phyloP scores from a whole-genome alignment of 2,888 invertebrate species.

The Agrochola lychnidis region DNA sequence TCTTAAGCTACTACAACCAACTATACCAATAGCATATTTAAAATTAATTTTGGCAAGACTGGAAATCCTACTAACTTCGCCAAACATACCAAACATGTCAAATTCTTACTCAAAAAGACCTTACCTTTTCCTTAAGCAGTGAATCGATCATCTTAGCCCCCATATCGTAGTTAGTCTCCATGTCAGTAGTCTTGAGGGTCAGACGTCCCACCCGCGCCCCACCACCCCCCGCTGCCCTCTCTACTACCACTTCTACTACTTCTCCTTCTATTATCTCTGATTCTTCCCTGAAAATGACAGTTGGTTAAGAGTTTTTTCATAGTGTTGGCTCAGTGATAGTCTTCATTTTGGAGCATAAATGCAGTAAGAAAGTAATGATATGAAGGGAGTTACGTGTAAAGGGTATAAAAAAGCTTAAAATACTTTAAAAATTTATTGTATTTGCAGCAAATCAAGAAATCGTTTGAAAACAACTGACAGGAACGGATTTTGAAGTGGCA shows the following conservation, averaged over 20 bases:
- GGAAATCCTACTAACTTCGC: neutral
- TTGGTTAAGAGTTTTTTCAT: too few species aligned
- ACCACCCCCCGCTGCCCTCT: slow-evolving; percentile 96
- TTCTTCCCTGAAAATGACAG: slow-evolving; percentile 93
- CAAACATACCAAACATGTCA: slow-evolving; percentile 18
- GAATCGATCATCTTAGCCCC: slow-evolving; percentile 99
- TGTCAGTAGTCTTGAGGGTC: slow-evolving; percentile 99
- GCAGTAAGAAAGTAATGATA: too few species aligned
- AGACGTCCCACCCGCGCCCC: slow-evolving; percentile 96
- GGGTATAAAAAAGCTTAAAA: too few species aligned
- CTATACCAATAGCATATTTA: neutral
- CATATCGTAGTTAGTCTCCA: slow-evolving; percentile 99
- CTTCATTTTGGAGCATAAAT: too few species aligned
- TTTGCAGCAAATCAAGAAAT: too few species aligned
- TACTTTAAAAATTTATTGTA: too few species aligned
- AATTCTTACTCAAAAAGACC: neutral
- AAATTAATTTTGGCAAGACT: neutral
- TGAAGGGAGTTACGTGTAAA: too few species aligned
- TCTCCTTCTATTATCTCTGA: slow-evolving; percentile 99
- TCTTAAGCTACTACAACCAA: neutral
- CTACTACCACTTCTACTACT: slow-evolving; percentile 99
- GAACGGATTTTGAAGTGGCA: too few species aligned
- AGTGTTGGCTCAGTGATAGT: too few species aligned
- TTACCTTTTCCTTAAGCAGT: slow-evolving; percentile 97
- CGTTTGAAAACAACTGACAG: too few species aligned